Base-by-base conservation (phyloP, 2,797 vertebrate species). In the Heliangelus exortis region DNA sequence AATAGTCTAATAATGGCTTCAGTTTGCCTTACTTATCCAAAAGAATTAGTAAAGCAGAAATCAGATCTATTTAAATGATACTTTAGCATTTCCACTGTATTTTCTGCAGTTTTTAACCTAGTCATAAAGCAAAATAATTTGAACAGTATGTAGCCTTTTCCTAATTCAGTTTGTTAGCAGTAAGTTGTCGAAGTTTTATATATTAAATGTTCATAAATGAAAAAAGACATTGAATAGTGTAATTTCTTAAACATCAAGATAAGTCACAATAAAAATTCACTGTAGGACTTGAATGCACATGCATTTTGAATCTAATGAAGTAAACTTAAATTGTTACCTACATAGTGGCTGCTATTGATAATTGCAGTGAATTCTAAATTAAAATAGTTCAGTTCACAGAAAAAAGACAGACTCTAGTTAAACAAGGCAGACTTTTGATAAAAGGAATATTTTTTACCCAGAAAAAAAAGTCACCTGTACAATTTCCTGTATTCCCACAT, bases 281-380 rank as follows among this genome's bases (percentile, higher is more conserved):
- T 87, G 51, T n/a, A 84, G 47, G 59, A 87, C 65, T 75, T 69
- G 43, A 85, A 90, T 57, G 26, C 19, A 54, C 23, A 43, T 4
- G 1, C 23, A 89, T 86, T 94, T 92, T 90, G 18, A 90, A 92
- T 91, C 92, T 90, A 86, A 84, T 69, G 34, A 77, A 73, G 28
- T 78, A 78, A 93, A 67, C 43, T 41, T 51, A 45, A 54, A 83
- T 63, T 78, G 5, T 75, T 78, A 89, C 21, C 34, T 92, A 50
- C 10, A 13, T 80, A 85, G 94, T 63, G 85, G 66, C 50, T 77
- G 31, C 53, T 77, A 81, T 20, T 88, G 39, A 77, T 45, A 84
- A 74, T 10, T 62, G 28, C 25, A 84, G 43, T 61, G 69, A 76
- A 72, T 87, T 55, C 78, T 39, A 93, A 88, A 90, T 45, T 75